Evolutionary conservation across 1,140 invertebrate species (phyloP).

Genomic region (Hyles vespertilio): DNA sequence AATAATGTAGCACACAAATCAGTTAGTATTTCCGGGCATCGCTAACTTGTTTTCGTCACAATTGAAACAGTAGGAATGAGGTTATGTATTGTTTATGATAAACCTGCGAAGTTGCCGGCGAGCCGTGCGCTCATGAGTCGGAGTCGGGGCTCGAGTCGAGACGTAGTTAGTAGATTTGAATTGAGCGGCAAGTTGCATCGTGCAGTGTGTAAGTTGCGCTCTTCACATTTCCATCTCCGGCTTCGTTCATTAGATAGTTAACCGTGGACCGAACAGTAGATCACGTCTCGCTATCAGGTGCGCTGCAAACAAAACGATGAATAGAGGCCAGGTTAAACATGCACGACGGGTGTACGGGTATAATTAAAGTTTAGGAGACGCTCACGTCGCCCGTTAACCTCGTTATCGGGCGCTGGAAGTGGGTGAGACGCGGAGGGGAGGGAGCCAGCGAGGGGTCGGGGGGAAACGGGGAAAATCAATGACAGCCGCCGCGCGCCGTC

Average conservation of each 20-base stretch:
- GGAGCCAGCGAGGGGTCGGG: slow-evolving; percentile 39
- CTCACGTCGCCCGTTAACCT: slow-evolving; percentile 75
- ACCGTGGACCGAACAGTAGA: slow-evolving; percentile 44
- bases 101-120: slow-evolving; percentile 42
- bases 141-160: slow-evolving; percentile 8
- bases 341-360: slow-evolving; percentile 71
- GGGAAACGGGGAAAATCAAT: slow-evolving; percentile 71
- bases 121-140: slow-evolving; percentile 30
- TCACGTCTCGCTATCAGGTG: slow-evolving; percentile 65
- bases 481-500: slow-evolving; percentile 70
- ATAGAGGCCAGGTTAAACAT: slow-evolving; percentile 73
- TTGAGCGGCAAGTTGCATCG: slow-evolving; percentile 27
- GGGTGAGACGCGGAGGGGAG: slow-evolving; percentile 65
- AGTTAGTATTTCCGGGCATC: slow-evolving; percentile 3
- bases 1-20: too few relatives aligned
- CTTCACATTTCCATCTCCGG: slow-evolving; percentile 41
- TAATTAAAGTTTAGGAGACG: slow-evolving; percentile 75
- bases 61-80: slow-evolving; percentile 7
- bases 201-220: slow-evolving; percentile 31
- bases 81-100: slow-evolving; percentile 44
- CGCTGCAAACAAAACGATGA: slow-evolving; percentile 68
- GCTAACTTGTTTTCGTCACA: slow-evolving; percentile 4
- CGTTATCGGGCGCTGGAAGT: slow-evolving; percentile 74
- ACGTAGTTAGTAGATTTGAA: slow-evolving; percentile 47
- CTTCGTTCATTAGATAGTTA: slow-evolving; percentile 54